Evolutionary conservation across 2,888 invertebrate genomes (phyloP), one percentile per base, ranked within the genome.

Genomic region (Argyra leucocephala): DNA sequence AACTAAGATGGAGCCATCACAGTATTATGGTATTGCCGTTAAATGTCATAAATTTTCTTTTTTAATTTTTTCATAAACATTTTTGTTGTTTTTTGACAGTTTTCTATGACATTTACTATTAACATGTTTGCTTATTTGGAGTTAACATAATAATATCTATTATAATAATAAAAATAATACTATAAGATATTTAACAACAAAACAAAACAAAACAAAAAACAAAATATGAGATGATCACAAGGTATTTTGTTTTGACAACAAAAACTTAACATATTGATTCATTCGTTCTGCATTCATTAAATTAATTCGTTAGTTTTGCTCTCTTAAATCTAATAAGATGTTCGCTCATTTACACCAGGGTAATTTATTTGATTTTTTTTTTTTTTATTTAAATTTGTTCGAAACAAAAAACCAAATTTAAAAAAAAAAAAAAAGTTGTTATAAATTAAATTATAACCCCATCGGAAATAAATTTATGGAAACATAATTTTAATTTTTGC

Each of bases 371-470:
- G 12, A 6, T 31, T 31, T 31, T 7, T 31, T 31, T 31, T 31
- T 31, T 31, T 31, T 31, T 31, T 31, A 10, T 31, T 31, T 12
- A 31, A 31, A 31, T n/a, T n/a, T n/a, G n/a, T n/a, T n/a, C n/a
- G n/a, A n/a, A n/a, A n/a, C n/a, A n/a, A n/a, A n/a, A n/a, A n/a
- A n/a, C n/a, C n/a, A n/a, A n/a, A n/a, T n/a, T n/a, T n/a, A n/a
- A n/a, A n/a, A n/a, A n/a, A n/a, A n/a, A n/a, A n/a, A n/a, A n/a
- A n/a, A n/a, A 10, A 7, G 5, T 48, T 48, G 48, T 48, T 48
- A 48, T 48, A 48, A 48, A 48, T 48, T 48, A 48, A 48, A 48
- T 18, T 48, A 48, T n/a, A 48, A 48, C 48, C 48, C 48, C 48
- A 48, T 3, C 48, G 48, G 15, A 48, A 48, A 48, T 48, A 48